Conservation (phyloP, 2,888 invertebrate species). For the Dromius quadrimaculatus region DNA sequence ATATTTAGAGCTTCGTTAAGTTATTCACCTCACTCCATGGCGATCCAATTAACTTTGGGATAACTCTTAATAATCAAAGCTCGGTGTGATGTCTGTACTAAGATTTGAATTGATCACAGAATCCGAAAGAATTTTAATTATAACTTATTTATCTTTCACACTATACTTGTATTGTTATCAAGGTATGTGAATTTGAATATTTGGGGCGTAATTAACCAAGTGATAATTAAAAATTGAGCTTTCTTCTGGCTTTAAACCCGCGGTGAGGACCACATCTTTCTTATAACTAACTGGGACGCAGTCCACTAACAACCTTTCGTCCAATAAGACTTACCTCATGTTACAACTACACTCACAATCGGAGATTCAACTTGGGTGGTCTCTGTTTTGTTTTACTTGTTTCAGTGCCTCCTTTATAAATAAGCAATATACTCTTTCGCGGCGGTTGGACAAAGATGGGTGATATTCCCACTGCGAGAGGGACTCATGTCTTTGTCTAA, state of each 20-base stretch:
- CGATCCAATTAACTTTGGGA: constrained; percentile 31
- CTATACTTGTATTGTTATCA: background rate
- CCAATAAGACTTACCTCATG: constrained; percentile 35
- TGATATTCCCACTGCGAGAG: constrained; percentile 26
- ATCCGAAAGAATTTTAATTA: constrained; percentile 32
- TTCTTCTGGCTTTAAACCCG: background rate
- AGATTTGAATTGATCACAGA: constrained; percentile 12
- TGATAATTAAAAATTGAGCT: background rate
- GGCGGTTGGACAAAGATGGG: constrained; percentile 2
- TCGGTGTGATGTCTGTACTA: constrained; percentile 7
- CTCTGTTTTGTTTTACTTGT: constrained; percentile 66
- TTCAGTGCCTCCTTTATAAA: constrained; percentile 56
- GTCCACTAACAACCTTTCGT: constrained; percentile 16
- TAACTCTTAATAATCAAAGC: constrained; percentile 24
- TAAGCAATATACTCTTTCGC: constrained; percentile 50
- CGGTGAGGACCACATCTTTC: too few species aligned
- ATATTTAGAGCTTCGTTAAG: background rate
- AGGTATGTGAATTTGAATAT: constrained; percentile 15
- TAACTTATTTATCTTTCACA: constrained; percentile 21
- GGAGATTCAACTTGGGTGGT: constrained; percentile 66
- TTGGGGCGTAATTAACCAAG: background rate
- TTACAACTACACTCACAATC: constrained; percentile 57
- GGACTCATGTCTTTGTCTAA: constrained; percentile 4
- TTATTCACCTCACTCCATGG: constrained; percentile 10
- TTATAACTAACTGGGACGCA: constrained; percentile 2